phyloP scores from a whole-genome alignment of 2,113 vertebrate genomes.

The Callopanchax toddi region DNA sequence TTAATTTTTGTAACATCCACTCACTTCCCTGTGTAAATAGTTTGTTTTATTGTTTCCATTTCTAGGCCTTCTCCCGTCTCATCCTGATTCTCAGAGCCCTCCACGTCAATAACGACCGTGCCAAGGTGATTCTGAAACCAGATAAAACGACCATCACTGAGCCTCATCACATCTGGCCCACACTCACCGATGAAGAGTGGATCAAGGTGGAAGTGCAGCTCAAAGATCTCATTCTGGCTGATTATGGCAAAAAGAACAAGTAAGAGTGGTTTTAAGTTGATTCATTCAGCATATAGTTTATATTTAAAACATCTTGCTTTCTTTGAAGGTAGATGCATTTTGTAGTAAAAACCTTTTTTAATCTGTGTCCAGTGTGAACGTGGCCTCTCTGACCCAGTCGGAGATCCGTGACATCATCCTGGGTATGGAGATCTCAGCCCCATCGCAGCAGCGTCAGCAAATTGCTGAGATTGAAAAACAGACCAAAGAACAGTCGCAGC shows the following conservation, averaged over 20 bases:
- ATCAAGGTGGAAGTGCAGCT: conserved; percentile 99
- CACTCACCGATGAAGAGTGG: conserved; percentile 98
- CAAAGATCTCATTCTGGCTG: conserved; percentile 97
- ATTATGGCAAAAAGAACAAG: conserved; percentile 99
- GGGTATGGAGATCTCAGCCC: conserved; percentile 99
- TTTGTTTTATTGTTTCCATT: conserved; percentile 9
- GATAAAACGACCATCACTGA: conserved; percentile 98
- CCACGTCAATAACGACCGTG: conserved; percentile 96
- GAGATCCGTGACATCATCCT: conserved; percentile 99
- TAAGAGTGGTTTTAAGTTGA: conserved; percentile 69
- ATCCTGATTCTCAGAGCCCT: conserved; percentile 96
- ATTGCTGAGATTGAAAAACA: conserved; percentile 99
- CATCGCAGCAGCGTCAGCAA: conserved; percentile 98
- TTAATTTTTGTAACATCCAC: not conserved
- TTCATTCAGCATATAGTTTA: not conserved
- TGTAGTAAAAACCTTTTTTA: conserved; percentile 22
- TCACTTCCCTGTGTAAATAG: conserved; percentile 25
- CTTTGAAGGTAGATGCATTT: too few relatives aligned
- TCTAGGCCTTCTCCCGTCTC: conserved; percentile 97
- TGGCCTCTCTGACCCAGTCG: conserved; percentile 96
- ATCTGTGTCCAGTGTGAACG: conserved; percentile 88
- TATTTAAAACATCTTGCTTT: too few relatives aligned
- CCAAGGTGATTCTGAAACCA: conserved; percentile 98
- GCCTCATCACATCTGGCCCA: conserved; percentile 99
- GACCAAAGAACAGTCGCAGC: conserved; percentile 98